These are phyloP conservation scores for Hyla sarda DNA, from an alignment of 2,113 vertebrate genomes.

Conservation along the genomic window DNA sequence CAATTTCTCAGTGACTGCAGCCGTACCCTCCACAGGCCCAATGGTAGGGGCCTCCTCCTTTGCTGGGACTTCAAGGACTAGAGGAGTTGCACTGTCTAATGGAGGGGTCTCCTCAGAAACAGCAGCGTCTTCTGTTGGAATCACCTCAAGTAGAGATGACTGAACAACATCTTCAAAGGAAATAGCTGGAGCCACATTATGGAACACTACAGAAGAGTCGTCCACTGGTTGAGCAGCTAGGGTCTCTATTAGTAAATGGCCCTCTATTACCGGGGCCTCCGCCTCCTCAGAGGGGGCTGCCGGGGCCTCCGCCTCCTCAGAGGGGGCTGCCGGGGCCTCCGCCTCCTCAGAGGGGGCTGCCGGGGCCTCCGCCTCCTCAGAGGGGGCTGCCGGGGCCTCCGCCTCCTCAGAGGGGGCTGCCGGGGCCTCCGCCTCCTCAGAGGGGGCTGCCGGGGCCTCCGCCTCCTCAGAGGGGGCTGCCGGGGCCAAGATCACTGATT, in stretches of 20 bases:
- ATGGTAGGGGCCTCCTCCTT: not conserved
- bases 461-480: not conserved
- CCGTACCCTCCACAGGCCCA: not conserved
- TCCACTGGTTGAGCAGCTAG: too few relatives aligned
- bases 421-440: not conserved
- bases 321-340: not conserved
- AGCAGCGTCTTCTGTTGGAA: not conserved
- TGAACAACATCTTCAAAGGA: too few relatives aligned
- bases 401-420: not conserved
- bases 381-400: not conserved
- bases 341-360: not conserved
- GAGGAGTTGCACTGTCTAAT: too few relatives aligned
- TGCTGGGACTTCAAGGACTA: too few relatives aligned
- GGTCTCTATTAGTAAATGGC: too few relatives aligned
- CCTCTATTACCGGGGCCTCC: too few relatives aligned
- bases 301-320: not conserved
- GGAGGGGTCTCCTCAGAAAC: not conserved
- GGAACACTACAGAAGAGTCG: too few relatives aligned
- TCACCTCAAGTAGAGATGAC: too few relatives aligned
- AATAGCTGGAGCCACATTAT: too few relatives aligned
- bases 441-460: not conserved
- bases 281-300: not conserved
- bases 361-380: not conserved
- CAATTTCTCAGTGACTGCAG: not conserved
- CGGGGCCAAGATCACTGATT: too few relatives aligned